Conservation (phyloP, 2,113 vertebrate species). For the Microcebus griseorufus region DNA sequence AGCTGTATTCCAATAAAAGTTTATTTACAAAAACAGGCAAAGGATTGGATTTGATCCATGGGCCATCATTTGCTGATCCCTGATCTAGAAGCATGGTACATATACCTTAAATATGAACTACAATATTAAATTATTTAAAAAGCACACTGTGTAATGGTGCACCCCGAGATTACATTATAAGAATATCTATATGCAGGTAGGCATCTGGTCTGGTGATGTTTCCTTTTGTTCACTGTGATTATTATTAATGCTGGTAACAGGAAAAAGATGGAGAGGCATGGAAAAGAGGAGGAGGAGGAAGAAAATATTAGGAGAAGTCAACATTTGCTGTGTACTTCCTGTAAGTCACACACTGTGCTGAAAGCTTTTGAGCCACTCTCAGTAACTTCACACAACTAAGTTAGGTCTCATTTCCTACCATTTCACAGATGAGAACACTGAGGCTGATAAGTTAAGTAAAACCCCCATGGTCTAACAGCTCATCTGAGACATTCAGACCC, state of each 20-base stretch:
- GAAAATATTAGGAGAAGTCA: background rate
- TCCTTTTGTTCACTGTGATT: background rate
- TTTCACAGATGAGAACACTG: background rate
- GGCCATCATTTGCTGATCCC: background rate
- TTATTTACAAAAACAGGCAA: background rate
- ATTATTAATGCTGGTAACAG: background rate
- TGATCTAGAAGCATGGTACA: background rate
- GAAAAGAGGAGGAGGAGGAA: background rate
- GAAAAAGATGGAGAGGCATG: background rate
- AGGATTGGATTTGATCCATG: background rate
- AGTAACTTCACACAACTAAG: background rate
- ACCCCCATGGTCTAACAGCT: background rate
- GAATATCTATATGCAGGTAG: too few species aligned
- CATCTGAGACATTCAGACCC: background rate
- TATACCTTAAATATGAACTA: background rate
- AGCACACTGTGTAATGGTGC: background rate
- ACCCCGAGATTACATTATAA: background rate
- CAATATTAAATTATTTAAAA: background rate
- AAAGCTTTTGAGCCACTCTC: background rate
- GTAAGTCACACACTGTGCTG: too few species aligned
- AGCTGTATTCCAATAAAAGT: background rate
- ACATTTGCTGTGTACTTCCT: accelerated
- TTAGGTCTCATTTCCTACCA: background rate
- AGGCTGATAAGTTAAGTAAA: background rate
- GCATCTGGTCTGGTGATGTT: background rate